Conservation (phyloP, 2,113 vertebrate species). For the Poeciliopsis turrubarensis region DNA sequence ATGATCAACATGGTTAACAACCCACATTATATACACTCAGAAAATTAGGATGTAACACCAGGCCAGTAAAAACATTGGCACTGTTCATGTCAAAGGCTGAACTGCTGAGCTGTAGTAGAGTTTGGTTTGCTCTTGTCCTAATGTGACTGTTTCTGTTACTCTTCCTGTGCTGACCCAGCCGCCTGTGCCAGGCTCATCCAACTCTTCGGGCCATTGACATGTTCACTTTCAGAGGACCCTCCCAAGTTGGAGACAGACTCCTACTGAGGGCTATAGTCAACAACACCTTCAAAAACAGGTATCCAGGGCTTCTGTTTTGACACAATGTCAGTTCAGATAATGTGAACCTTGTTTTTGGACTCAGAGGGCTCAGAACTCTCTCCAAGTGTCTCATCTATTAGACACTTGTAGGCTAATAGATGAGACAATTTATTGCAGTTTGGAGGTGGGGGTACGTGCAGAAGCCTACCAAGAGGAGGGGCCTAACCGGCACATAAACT, state of each 20-base stretch:
- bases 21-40: too few relatives aligned
- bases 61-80: too few relatives aligned
- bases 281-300: slow-evolving; percentile 92
- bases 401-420: background rate
- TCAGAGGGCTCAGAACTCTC: too few relatives aligned
- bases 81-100: too few relatives aligned
- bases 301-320: background rate
- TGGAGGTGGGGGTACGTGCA: slow-evolving; percentile 93
- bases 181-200: slow-evolving; percentile 88
- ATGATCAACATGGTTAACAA: too few relatives aligned
- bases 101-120: background rate
- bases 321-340: too few relatives aligned
- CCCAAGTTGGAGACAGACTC: slow-evolving; percentile 91
- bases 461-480: slow-evolving; percentile 86
- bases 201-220: slow-evolving; percentile 92
- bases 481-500: slow-evolving; percentile 89
- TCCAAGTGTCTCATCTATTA: background rate
- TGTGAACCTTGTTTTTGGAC: too few relatives aligned
- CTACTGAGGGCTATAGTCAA: slow-evolving; percentile 93
- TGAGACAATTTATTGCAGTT: slow-evolving; percentile 73
- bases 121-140: background rate
- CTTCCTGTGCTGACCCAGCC: slow-evolving; percentile 68
- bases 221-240: slow-evolving; percentile 94
- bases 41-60: too few relatives aligned
- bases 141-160: background rate